These are phyloP conservation scores for Platyscapa corneri DNA, from an alignment of 1,140 invertebrate genomes.

Conservation along the genomic window DNA sequence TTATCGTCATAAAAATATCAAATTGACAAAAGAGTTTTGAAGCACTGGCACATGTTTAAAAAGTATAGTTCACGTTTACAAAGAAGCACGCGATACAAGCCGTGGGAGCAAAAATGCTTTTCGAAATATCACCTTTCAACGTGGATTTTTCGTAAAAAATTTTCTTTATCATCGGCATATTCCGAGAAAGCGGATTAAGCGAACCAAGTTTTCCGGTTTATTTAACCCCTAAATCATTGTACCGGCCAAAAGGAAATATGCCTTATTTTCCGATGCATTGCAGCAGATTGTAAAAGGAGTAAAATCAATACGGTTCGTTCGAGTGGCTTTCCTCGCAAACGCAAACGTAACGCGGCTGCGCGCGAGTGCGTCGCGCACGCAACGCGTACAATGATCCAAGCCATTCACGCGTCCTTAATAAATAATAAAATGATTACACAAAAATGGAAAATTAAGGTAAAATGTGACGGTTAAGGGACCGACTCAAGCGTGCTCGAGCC, in stretches of 20 bases:
- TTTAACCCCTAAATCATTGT: no score
- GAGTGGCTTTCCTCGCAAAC: no score
- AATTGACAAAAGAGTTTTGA: no score
- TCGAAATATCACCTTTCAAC: neutral
- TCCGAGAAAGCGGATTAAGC: neutral
- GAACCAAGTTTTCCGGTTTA: neutral
- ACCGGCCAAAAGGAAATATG: no score
- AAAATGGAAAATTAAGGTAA: neutral
- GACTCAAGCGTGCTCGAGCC: neutral
- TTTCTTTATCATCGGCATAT: neutral
- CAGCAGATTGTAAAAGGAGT: neutral
- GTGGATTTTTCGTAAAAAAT: neutral
- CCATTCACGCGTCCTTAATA: neutral
- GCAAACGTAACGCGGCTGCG: no score
- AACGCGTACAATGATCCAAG: neutral
- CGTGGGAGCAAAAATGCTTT: no score
- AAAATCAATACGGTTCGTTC: neutral
- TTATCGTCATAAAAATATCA: no score
- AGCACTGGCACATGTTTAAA: no score
- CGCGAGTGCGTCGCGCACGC: neutral
- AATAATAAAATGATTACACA: conserved; percentile 12
- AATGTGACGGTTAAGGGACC: neutral
- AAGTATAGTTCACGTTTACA: no score
- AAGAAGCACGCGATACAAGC: no score
- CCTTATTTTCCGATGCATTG: no score